Conservation (phyloP, 2,113 vertebrate genomes). For the Naja naja region DNA sequence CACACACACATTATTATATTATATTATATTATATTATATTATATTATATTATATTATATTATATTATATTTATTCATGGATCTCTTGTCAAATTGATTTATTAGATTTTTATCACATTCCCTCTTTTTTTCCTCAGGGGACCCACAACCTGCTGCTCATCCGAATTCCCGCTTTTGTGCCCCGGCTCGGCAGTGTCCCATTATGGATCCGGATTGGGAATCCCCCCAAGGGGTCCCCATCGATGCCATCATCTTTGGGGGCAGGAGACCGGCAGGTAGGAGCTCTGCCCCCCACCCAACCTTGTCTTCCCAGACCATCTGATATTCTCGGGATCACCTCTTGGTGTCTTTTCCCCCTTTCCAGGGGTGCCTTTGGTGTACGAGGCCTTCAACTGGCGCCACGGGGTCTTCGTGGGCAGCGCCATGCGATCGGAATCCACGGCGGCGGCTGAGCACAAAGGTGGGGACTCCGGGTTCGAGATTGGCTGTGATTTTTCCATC, state of each 20-base stretch:
- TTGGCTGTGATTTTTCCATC: background rate
- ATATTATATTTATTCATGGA: too few relatives aligned
- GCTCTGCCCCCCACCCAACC: background rate
- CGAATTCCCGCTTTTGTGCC: constrained; percentile 75
- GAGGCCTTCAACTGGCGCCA: constrained; percentile 75
- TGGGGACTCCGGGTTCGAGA: background rate
- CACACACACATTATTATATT: too few relatives aligned
- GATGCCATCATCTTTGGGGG: constrained; percentile 77
- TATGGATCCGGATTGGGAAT: constrained; percentile 74
- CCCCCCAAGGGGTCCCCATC: constrained; percentile 72
- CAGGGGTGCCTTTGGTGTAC: constrained; percentile 74
- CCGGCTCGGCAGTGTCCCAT: constrained; percentile 74
- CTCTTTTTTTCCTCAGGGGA: constrained; percentile 53
- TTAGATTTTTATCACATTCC: too few relatives aligned
- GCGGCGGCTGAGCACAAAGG: constrained; percentile 76
- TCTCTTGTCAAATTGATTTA: too few relatives aligned
- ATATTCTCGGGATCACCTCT: background rate
- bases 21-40: too few relatives aligned
- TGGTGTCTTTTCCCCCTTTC: background rate
- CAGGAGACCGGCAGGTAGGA: constrained; percentile 68
- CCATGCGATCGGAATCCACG: constrained; percentile 75
- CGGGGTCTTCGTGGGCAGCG: constrained; percentile 72
- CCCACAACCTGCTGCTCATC: constrained; percentile 68
- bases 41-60: too few relatives aligned
- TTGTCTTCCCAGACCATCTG: accelerated